phyloP scores from a whole-genome alignment of 2,113 vertebrate genomes.

The Felis catus region DNA sequence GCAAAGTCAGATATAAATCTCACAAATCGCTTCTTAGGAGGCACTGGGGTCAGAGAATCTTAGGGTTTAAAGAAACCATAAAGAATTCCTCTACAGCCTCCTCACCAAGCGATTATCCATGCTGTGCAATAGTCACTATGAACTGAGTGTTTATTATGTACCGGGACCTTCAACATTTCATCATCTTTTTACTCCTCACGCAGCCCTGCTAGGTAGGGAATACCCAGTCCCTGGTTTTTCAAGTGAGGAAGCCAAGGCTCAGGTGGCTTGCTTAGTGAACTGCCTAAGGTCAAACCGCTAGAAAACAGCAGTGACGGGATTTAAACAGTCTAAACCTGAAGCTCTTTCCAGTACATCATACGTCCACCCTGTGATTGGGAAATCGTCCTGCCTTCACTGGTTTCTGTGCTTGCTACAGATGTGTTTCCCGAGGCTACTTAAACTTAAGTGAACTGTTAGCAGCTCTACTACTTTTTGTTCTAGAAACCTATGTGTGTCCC shows the following conservation, averaged over 20 bases:
- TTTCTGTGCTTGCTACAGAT: not conserved
- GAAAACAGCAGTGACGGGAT: not conserved
- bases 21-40: not conserved
- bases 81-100: conserved; percentile 18
- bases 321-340: not conserved
- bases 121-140: not conserved
- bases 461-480: not conserved
- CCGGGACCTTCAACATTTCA: not conserved
- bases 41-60: not conserved
- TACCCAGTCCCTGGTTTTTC: not conserved
- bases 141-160: not conserved
- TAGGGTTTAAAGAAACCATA: conserved; percentile 22
- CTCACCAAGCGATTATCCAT: not conserved
- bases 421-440: not conserved
- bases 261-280: not conserved
- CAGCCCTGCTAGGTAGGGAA: not conserved
- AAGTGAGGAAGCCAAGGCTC: not conserved
- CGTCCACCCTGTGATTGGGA: not conserved
- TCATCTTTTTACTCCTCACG: conserved; percentile 20
- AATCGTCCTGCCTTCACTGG: not conserved
- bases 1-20: conserved; percentile 24
- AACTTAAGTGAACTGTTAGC: not conserved
- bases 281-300: conserved; percentile 18
- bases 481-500: not conserved
- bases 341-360: not conserved